Base-by-base conservation (phyloP, 1,140 invertebrate genomes). In the Bathynomus jamesi region DNA sequence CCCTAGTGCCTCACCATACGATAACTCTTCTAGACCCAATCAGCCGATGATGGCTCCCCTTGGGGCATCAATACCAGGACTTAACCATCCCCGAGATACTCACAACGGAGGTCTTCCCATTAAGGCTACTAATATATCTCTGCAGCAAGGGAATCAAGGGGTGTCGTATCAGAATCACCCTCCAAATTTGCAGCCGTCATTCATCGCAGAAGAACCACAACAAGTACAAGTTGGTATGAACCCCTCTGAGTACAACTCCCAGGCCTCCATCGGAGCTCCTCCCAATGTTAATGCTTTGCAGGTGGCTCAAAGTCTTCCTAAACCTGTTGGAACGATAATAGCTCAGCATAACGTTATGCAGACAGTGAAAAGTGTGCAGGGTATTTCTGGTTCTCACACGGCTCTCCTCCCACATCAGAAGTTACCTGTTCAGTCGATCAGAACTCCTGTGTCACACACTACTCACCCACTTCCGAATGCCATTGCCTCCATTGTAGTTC, bases 11-110 rank as follows among this genome's bases (percentile, higher is more conserved):
- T 11, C 40, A 17, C 40, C 40, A 17, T 53, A 17, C 40, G 21
- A 5, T 53, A 53, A 21, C 5, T 53, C 40, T 17, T 21, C 21
- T 53, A 64, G 72, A 29, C 72, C 72, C 17, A 74, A 74, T 67
- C 72, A 74, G 27, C 72, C 72, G 10, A 65, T 69, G n/a, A 69
- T 74, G 66, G 72, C 72, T 25, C 72, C 72, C 7, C 53, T 74
- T 21, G 65, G 72, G 17, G 30, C 40, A 2, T 17, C 40, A 2
- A 5, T 53, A 17, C 21, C 40, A 17, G 21, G 40, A 17, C 21
- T 53, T 17, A 53, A 5, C 5, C 13, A 21, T 5, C 40, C 40
- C 21, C 13, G 40, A 21, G 40, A 53, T 5, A 5, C 40, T 1
- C 21, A 17, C 2, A 17, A 21, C 21, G 40, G 40, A 5, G 21